Evolutionary conservation across 37 sponge, comb jelly and placozoan genomes (phyloP), one percentile per base, ranked within the genome.

Genomic region (Tethya wilhelma): DNA sequence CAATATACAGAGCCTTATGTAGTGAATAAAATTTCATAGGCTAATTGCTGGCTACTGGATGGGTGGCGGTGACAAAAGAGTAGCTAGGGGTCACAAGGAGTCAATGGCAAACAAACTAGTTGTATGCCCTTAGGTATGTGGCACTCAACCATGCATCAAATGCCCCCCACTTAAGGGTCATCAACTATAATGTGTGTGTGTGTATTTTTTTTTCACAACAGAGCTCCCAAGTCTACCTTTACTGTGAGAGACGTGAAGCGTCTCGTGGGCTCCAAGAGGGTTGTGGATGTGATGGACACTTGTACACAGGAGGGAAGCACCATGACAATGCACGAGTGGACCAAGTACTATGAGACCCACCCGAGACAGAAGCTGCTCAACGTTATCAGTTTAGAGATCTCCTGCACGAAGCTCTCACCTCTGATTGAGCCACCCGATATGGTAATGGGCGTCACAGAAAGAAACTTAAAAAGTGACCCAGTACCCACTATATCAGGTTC

Each of bases 361-460:
- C 67, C 43, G 44, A 58, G 86, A 14, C 46, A 84, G 56, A 43
- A 39, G 30, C 9, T 80, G 5, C 60, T 90, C 3, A 90, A 90
- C 31, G 86, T 90, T 4, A 90, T 90, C 44, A 90, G 90, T 43
- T 64, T 90, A 20, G 90, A 90, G 77, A 75, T 90, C 45, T 86
- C 88, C 42, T 77, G 75, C 69, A 86, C 86, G 7, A 60, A 68
- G 9, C 34, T 90, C 75, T 86, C 72, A 12, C 44, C 44, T 0
- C 60, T 90, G n/a, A 81, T 90, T 23, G 66, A 86, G 43, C 53
- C 90, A 41, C 90, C 90, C 22, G 38, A 38, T 42, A 2, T 90
- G 40, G 90, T 90, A 77, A 37, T 73, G 2, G 28, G n/a, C n/a
- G n/a, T n/a, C n/a, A n/a, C n/a, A n/a, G n/a, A 44, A 7, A n/a